phyloP scores from a whole-genome alignment of 2,797 vertebrate species.

The Euphonia xanthogaster region DNA sequence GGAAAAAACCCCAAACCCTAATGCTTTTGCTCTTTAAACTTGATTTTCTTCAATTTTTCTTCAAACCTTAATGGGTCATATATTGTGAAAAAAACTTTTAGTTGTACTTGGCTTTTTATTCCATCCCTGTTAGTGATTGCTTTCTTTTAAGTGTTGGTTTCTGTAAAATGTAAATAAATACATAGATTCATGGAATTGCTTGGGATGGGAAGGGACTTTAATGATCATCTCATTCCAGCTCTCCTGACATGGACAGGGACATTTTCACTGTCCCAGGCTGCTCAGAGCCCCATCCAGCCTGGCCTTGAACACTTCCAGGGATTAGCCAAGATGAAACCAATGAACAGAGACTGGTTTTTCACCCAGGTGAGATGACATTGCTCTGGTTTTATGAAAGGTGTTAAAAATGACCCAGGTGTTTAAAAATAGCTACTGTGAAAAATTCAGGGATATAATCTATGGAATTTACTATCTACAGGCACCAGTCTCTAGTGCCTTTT shows the following conservation, averaged over 20 bases:
- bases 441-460: background rate
- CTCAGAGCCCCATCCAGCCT: background rate
- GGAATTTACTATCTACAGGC: background rate
- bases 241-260: accelerated
- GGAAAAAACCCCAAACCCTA: no score
- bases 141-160: background rate
- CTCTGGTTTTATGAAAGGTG: background rate
- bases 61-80: background rate
- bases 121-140: background rate
- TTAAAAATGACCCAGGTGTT: background rate
- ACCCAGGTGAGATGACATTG: background rate
- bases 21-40: background rate
- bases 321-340: background rate
- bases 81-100: background rate
- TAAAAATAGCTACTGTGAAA: background rate
- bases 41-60: background rate
- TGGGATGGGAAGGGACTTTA: background rate
- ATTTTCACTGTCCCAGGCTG: background rate
- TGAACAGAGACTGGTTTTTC: background rate
- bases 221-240: background rate
- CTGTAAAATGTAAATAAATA: background rate
- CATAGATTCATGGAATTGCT: background rate
- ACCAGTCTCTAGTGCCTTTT: background rate
- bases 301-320: no score
- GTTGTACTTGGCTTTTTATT: background rate